Evolutionary conservation across 2,797 vertebrate species (phyloP).

Genomic region (Paedocypris micromegethes): DNA sequence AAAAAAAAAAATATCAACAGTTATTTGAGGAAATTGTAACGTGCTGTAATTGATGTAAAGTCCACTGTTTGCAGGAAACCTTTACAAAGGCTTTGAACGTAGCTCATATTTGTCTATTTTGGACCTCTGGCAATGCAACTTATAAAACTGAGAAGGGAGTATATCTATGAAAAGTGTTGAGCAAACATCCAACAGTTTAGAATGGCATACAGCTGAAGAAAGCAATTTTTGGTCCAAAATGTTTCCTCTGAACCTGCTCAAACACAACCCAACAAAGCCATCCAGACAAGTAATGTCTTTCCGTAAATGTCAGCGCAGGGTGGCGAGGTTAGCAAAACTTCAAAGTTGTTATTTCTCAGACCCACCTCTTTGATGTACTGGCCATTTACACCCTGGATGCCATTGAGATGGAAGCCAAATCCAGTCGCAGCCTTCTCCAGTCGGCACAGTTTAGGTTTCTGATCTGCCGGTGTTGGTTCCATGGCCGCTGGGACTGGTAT

Average conservation of each 20-base stretch:
- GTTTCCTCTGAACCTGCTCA: not conserved
- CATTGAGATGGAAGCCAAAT: slow-evolving; percentile 87
- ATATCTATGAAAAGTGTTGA: too few species aligned
- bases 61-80: too few species aligned
- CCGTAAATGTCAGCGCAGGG: not conserved
- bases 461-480: slow-evolving; percentile 31
- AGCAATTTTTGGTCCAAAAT: not conserved
- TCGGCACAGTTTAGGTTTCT: slow-evolving; percentile 80
- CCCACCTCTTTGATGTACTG: slow-evolving; percentile 80
- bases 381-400: slow-evolving; percentile 71
- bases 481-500: slow-evolving; percentile 36
- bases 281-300: not conserved
- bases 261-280: not conserved
- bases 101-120: too few species aligned
- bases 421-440: slow-evolving; percentile 73
- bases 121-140: too few species aligned
- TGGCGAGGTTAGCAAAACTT: not conserved
- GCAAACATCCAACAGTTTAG: not conserved
- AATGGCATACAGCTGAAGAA: not conserved
- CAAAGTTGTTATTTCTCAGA: slow-evolving; percentile 6
- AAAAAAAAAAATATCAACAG: too few species aligned
- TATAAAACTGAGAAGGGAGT: too few species aligned
- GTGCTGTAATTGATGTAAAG: too few species aligned
- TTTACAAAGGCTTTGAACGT: too few species aligned
- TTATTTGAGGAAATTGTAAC: too few species aligned